Base-by-base conservation (phyloP, 2,113 vertebrate genomes). In the Forbesichthys agassizii region DNA sequence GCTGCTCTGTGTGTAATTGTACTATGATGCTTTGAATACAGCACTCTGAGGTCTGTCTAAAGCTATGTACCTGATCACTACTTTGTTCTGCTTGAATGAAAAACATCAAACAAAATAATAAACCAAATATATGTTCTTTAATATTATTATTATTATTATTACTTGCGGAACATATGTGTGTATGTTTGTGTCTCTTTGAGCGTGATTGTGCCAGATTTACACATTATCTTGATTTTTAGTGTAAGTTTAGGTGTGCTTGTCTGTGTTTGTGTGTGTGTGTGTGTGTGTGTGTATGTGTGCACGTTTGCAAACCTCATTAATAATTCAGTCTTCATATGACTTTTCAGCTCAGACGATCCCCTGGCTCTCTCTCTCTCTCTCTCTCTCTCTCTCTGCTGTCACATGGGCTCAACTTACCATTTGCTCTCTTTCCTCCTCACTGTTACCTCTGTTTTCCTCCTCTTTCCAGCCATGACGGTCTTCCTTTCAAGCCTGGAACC, bases 291-390 rank as follows among this genome's bases (percentile, higher is more conserved):
- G 63, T 16, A 16, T 36, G 63, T 42, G 27, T 64, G 63, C 64
- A 77, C 16, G 16, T 16, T 16, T 16, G 0, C 12, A 76, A 51
- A 84, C 77, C 79, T 74, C 68, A 53, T 53, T 13, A 89, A 85
- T 89, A 84, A 90, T 89, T 89, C 88, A 89, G 13, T 46, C 36
- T 13, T 68, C 87, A 82, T 84, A 51, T 85, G 85, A 84, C 84
- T 85, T 88, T 88, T 87, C 84, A 87, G 86, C 80, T 83, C 60
- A 78, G 78, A 71, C 11, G 61, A 68, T 83, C 73, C 61, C 65
- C 71, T 18, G 42, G 59, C 59, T 36, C 58, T n/a, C 55, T 16
- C 64, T 14, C 46, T 13, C 54, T 33, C 53, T 61, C 52, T 51
- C 12, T 14, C 8, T 53, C 12, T 52, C 48, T 11, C 16, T 14